phyloP scores from a whole-genome alignment of 2,888 invertebrate genomes.

The Galerucella nymphaeae region DNA sequence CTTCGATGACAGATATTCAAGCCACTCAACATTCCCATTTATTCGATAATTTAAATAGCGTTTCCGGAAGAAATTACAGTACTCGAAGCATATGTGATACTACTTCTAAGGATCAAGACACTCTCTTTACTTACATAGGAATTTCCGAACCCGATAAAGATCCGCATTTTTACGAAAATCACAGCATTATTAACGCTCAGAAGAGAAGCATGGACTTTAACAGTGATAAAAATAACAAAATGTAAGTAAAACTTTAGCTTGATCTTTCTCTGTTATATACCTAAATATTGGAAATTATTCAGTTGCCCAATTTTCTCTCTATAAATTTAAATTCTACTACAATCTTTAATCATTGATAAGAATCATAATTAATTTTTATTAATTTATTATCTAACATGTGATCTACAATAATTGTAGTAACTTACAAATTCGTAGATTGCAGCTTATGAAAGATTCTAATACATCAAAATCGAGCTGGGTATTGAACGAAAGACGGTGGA shows the following conservation, averaged over 20 bases:
- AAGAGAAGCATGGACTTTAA: conserved; percentile 56
- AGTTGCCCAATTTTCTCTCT: too few species aligned
- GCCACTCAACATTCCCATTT: conserved; percentile 54
- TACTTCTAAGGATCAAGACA: conserved; percentile 44
- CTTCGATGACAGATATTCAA: conserved; percentile 64
- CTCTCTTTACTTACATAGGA: conserved; percentile 63
- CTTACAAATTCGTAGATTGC: conserved; percentile 51
- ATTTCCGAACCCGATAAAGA: conserved; percentile 61
- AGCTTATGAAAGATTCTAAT: conserved; percentile 57
- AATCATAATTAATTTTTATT: too few species aligned
- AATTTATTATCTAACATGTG: too few species aligned
- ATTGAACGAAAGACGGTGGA: conserved; percentile 78
- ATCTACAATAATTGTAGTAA: too few species aligned
- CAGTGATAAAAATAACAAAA: conserved; percentile 57
- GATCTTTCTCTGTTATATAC: not conserved
- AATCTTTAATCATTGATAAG: too few species aligned
- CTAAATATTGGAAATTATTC: too few species aligned
- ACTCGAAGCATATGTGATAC: conserved; percentile 56
- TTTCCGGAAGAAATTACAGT: conserved; percentile 52
- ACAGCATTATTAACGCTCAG: conserved; percentile 59
- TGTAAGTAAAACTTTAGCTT: too few species aligned
- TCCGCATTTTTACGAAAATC: conserved; percentile 62
- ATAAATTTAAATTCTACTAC: too few species aligned
- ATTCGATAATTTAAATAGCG: conserved; percentile 44
- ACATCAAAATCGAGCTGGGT: conserved; percentile 54